phyloP scores from a whole-genome alignment of 2,888 invertebrate genomes.

The Ophioninae sp. region DNA sequence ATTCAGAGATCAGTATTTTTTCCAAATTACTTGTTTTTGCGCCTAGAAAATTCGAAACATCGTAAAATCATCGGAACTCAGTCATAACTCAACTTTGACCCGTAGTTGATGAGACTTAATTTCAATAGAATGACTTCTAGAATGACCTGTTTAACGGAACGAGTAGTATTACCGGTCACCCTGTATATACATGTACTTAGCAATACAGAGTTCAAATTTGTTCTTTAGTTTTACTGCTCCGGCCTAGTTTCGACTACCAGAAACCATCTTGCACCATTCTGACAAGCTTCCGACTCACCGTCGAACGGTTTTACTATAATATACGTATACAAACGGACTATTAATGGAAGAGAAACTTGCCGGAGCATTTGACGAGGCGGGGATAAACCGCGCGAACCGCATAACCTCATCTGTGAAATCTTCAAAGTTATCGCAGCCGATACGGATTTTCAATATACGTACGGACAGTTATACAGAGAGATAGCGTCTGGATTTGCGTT shows the following conservation, averaged over 20 bases:
- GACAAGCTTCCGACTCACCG: conserved; percentile 57
- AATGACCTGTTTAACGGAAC: no score
- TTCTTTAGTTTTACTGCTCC: conserved; percentile 40
- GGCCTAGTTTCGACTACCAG: conserved; percentile 57
- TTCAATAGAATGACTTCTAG: no score
- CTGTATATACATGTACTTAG: not conserved
- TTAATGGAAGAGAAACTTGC: conserved; percentile 52
- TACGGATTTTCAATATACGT: not conserved
- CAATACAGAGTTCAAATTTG: conserved; percentile 42
- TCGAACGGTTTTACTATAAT: conserved; percentile 8
- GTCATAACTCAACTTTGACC: no score
- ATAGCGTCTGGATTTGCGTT: not conserved
- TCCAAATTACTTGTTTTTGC: no score
- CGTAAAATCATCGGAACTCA: no score
- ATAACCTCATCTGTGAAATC: conserved; percentile 28
- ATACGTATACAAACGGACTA: not conserved
- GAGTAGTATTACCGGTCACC: no score
- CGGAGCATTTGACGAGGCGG: conserved; percentile 17
- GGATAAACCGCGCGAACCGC: conserved; percentile 37
- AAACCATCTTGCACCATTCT: conserved; percentile 40
- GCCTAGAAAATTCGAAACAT: no score
- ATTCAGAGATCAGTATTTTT: no score
- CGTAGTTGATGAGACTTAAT: no score
- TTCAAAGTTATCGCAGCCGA: conserved; percentile 39
- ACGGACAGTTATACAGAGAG: not conserved